Base-by-base conservation (phyloP, 1,140 invertebrate genomes). In the Meloidogyne exigua region DNA sequence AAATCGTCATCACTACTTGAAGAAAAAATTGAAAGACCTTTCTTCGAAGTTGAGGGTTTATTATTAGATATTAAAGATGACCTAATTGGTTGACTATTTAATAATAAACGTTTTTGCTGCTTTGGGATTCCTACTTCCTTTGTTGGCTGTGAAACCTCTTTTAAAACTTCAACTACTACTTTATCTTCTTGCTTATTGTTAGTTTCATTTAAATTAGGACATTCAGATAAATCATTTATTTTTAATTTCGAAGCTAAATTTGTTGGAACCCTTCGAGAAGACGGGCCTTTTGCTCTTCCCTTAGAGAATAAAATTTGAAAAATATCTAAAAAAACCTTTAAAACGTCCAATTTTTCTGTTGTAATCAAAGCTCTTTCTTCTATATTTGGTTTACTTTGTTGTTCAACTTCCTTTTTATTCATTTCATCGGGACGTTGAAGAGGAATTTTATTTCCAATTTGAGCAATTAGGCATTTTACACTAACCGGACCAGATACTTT, bases 21-120 rank as follows among this genome's bases (percentile, higher is more conserved):
- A 57, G 49, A 57, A 12, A 57, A 57, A 57, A 57, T 57, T 57
- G 49, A 57, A 57, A 57, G 49, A n/a, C 49, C n/a, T 57, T n/a
- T 57, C 9, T 57, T 57, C 3, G 44, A 1, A 18, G 44, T 15
- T 49, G 18, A n/a, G 9, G 18, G 15, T 44, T 44, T 18, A 57
- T 57, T 57, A n/a, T 21, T 57, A 57, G 18, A 57, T 57, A 57
- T 57, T 57, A n/a, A 18, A 57, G 7, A n/a, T 57, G 49, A 57
- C n/a, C 10, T 57, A n/a, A 44, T 2, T 21, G 49, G 13, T 44
- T 57, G 49, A n/a, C 5, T 21, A 57, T 57, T n/a, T n/a, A n/a
- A 7, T 57, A 9, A 57, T 57, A 57, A n/a, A 5, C n/a, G n/a
- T 57, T n/a, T 57, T 57, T 18, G 49, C 10, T 57, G 18, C 21